Evolutionary conservation across 2,797 vertebrate genomes (phyloP), one percentile per base, ranked within the genome.

Genomic region (Choloepus didactylus): DNA sequence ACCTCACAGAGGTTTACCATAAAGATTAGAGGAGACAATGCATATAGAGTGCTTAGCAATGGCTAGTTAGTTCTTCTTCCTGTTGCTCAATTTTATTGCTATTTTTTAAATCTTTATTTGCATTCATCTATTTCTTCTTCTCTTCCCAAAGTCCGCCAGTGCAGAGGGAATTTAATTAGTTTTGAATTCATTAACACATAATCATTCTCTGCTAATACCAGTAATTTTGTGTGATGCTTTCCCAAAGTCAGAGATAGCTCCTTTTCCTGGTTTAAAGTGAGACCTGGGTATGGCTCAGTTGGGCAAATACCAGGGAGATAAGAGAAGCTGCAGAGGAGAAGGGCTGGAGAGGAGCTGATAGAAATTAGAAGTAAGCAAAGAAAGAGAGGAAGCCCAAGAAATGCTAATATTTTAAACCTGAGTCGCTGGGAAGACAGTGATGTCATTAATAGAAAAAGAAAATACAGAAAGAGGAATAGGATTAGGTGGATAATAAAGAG

Each of bases 111-210:
- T 49, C 46, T 49, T 49, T 49, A 49, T 49, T 72, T 80, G 56
- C 69, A 31, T 81, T 4, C 35, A 14, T 87, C 25, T 75, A 31
- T 59, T 94, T 95, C 54, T 59, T 67, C 16, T 85, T 92, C 91
- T 44, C 54, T 72, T 21, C 49, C 35, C n/a, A 44, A 44, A 89
- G 73, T 69, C 49, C 60, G 0, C 46, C 31, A 46, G 1, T 16
- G n/a, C 49, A 66, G 62, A 77, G 94, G 44, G 27, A 76, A 81
- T 51, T 77, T 10, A 51, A 9, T 85, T 69, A 1, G 54, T 41
- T 54, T 67, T 62, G 46, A 31, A 27, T 80, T 79, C 7, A 41
- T 75, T 73, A 79, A 67, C 25, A 25, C 7, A 49, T 60, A 56
- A 66, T 79, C 31, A 49, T 72, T 77, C 70, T 94, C 25, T 44